Evolutionary conservation across 2,888 invertebrate species (phyloP).

Genomic region (Cartodere bifasciata): DNA sequence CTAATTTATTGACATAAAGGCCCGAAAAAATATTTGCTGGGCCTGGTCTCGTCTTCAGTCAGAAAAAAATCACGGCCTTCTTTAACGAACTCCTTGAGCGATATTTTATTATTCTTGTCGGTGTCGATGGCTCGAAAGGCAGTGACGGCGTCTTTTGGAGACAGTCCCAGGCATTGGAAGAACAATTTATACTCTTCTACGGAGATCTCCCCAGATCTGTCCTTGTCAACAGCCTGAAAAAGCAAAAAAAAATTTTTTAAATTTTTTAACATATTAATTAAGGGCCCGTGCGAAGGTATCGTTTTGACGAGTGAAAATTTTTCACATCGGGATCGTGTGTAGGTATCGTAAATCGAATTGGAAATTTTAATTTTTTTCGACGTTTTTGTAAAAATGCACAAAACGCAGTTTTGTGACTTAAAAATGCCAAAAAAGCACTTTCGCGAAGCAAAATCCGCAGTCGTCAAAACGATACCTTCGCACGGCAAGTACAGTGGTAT

Average conservation of each 20-base stretch:
- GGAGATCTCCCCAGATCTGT: constrained; percentile 64
- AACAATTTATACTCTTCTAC: constrained; percentile 73
- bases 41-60: constrained; percentile 58
- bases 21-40: constrained; percentile 81
- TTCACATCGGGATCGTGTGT: too few relatives aligned
- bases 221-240: constrained; percentile 67
- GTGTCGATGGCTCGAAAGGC: constrained; percentile 68
- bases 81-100: constrained; percentile 65
- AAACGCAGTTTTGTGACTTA: too few relatives aligned
- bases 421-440: too few relatives aligned
- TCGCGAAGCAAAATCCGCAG: too few relatives aligned
- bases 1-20: constrained; percentile 42
- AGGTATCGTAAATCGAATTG: too few relatives aligned
- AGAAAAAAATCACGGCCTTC: constrained; percentile 71
- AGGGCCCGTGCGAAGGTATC: too few relatives aligned
- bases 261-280: constrained; percentile 1
- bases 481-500: too few relatives aligned
- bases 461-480: too few relatives aligned
- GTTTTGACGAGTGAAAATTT: too few relatives aligned
- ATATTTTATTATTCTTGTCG: constrained; percentile 66
- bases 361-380: too few relatives aligned
- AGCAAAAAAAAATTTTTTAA: constrained; percentile 5
- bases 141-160: constrained; percentile 61
- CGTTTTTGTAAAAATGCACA: too few relatives aligned
- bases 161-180: constrained; percentile 64